Conservation (phyloP, 2,888 invertebrate species). For the Drepanosiphum platanoidis region DNA sequence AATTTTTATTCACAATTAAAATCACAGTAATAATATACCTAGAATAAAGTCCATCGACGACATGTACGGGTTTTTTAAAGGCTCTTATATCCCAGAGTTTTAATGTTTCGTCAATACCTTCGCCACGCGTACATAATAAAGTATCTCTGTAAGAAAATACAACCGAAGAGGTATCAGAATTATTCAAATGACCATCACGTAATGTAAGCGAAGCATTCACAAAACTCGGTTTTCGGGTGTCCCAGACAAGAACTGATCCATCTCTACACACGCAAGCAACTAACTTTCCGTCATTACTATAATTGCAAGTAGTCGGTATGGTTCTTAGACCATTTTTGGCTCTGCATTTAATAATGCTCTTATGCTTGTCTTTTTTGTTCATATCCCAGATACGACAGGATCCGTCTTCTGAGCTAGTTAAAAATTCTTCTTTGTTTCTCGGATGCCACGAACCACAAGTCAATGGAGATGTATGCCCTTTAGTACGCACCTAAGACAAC, state of each 20-base stretch:
- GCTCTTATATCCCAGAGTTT: constrained; percentile 94
- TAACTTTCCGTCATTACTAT: constrained; percentile 84
- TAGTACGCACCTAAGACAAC: constrained; percentile 74
- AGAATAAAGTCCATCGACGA: constrained; percentile 78
- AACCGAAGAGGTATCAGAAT: constrained; percentile 84
- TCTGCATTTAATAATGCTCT: constrained; percentile 85
- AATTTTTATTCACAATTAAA: neutral
- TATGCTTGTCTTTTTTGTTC: constrained; percentile 78
- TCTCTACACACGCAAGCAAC: constrained; percentile 93
- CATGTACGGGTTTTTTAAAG: constrained; percentile 81
- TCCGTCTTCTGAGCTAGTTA: constrained; percentile 94
- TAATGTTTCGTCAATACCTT: constrained; percentile 83
- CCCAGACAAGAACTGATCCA: constrained; percentile 98
- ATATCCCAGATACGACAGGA: constrained; percentile 93
- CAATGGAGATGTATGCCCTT: constrained; percentile 92
- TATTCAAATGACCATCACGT: constrained; percentile 82
- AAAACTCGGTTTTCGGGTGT: constrained; percentile 84
- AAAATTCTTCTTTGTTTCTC: constrained; percentile 86
- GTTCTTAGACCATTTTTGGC: constrained; percentile 87
- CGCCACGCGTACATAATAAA: constrained; percentile 81
- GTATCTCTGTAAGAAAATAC: constrained; percentile 88
- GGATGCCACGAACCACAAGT: constrained; percentile 96
- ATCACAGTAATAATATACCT: constrained; percentile 71
- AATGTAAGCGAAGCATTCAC: constrained; percentile 86
- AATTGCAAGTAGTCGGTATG: constrained; percentile 84